Conservation (phyloP, 2,888 invertebrate species). For the Drosophila villosipedis region DNA sequence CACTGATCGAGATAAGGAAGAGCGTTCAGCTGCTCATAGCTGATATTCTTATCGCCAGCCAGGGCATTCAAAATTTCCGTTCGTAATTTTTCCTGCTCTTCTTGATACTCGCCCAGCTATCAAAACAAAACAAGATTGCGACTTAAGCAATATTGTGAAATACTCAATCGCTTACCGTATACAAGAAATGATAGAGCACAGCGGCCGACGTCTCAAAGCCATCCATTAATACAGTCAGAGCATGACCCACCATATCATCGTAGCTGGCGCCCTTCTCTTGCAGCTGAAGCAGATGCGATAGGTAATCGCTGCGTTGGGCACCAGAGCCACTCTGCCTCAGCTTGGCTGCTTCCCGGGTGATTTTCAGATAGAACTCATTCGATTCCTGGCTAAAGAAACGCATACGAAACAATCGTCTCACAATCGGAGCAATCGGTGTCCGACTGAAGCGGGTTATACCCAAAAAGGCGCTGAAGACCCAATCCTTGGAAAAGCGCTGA, state of each 20-base stretch:
- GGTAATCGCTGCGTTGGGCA: slow-evolving; percentile 71
- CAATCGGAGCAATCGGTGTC: slow-evolving; percentile 56
- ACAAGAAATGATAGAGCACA: slow-evolving; percentile 69
- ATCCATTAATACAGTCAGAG: slow-evolving; percentile 78
- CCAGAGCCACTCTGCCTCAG: slow-evolving; percentile 54
- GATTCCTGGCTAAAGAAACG: slow-evolving; percentile 86
- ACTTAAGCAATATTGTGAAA: not conserved
- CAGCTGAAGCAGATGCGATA: slow-evolving; percentile 78
- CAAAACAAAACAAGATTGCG: slow-evolving; percentile 3
- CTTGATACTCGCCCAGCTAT: slow-evolving; percentile 71
- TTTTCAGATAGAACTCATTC: slow-evolving; percentile 84
- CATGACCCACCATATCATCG: slow-evolving; percentile 78
- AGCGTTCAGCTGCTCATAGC: slow-evolving; percentile 73
- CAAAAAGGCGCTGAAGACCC: slow-evolving; percentile 45
- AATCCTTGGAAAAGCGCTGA: slow-evolving; percentile 45
- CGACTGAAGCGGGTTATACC: slow-evolving; percentile 50
- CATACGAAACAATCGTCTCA: slow-evolving; percentile 51
- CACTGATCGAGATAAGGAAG: slow-evolving; percentile 83
- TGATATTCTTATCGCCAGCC: slow-evolving; percentile 50
- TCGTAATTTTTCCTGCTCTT: slow-evolving; percentile 74
- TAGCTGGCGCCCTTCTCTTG: slow-evolving; percentile 70
- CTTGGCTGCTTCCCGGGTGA: slow-evolving; percentile 73
- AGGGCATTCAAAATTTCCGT: slow-evolving; percentile 67
- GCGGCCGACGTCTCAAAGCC: slow-evolving; percentile 82
- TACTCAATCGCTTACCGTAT: slow-evolving; percentile 50